Evolutionary conservation across 2,113 vertebrate genomes (phyloP).

Genomic region (Fregata magnificens): DNA sequence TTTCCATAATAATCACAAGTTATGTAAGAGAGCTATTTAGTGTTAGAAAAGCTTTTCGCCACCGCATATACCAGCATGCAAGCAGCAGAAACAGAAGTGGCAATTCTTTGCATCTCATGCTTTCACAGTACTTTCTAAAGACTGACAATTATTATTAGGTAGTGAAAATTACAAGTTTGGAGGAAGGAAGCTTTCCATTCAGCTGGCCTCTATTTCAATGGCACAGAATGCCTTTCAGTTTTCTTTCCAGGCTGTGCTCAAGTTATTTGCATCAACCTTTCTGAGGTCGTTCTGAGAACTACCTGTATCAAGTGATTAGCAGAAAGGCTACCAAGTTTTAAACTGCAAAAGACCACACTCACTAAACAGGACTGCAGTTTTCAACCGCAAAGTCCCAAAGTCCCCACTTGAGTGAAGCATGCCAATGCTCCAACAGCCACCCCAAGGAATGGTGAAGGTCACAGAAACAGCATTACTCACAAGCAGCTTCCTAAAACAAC

Average conservation of each 20-base stretch:
- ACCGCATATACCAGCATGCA: background rate
- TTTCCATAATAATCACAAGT: background rate
- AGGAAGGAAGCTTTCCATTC: background rate
- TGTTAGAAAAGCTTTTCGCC: background rate
- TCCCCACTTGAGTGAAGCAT: background rate
- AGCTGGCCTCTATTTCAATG: background rate
- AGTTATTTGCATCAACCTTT: background rate
- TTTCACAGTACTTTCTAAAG: background rate
- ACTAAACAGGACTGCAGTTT: background rate
- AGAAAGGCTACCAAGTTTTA: background rate
- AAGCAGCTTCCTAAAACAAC: background rate
- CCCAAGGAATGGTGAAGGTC: background rate
- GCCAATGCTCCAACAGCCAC: background rate
- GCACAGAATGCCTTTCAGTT: background rate
- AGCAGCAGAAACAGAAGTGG: background rate
- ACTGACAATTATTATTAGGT: background rate
- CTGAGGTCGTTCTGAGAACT: background rate
- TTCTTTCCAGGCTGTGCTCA: background rate
- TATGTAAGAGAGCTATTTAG: background rate
- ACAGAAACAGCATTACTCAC: background rate
- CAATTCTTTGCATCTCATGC: background rate
- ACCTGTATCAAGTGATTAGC: background rate
- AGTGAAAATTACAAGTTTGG: background rate
- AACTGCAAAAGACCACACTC: background rate
- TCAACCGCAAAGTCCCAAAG: background rate